Base-by-base conservation (phyloP, 2,888 invertebrate species). In the Ectobius pallidus region DNA sequence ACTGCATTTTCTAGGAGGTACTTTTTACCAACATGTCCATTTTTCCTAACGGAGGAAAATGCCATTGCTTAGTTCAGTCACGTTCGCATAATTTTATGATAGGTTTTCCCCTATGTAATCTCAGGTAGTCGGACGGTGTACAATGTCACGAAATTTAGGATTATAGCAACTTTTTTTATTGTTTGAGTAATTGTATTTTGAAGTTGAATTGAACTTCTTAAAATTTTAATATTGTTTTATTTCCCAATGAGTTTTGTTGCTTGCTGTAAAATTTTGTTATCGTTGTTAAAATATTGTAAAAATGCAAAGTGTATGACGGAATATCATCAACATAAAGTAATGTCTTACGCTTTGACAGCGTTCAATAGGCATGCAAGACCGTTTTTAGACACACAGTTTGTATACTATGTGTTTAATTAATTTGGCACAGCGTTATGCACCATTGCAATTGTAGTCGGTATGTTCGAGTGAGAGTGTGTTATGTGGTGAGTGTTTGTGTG, bases 1-100 rank as follows among this genome's bases (percentile, higher is more conserved):
- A 74, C 73, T 72, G 74, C 75, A 76, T 76, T 76, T 75, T 76
- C 74, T 74, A 73, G 73, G 71, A 70, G 68, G 70, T 74, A 74
- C 71, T 74, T 74, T 75, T 71, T 74, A 73, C 72, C 71, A 39
- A 72, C 70, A 65, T 74, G 62, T 70, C 65, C 42, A 72, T 62
- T 73, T 74, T 73, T 71, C 71, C 75, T 73, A 34, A 46, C 52
- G 61, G 70, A 62, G 73, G 73, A 58, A 70, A 72, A 74, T 14
- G 74, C 74, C 74, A 74, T 74, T 63, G 67, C 74, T 72, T 74
- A 74, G 52, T 72, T 72, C 44, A 74, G 72, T 72, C 70, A 72
- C 58, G 70, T 67, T 74, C 67, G 70, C 70, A 62, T 74, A 22
- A 46, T 63, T n/a, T 72, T 65, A 72, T 27, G 70, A 72, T 74